These are phyloP conservation scores for Timema cristinae DNA, from an alignment of 2,888 invertebrate species.

Conservation along the genomic window DNA sequence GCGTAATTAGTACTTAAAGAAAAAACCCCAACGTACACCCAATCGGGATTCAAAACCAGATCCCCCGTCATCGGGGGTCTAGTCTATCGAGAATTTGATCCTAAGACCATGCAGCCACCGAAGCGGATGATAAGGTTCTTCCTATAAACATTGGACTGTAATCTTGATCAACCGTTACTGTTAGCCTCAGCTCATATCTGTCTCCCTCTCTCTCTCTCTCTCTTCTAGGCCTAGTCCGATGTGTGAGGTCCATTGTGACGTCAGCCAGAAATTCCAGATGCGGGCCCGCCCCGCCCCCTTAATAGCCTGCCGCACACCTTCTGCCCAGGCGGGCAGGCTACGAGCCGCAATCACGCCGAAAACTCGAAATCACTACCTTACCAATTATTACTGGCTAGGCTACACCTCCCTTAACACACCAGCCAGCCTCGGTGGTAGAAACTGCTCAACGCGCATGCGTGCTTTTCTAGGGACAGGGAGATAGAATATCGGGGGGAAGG, in stretches of 20 bases:
- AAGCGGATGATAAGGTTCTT: too few relatives aligned
- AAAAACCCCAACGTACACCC: too few relatives aligned
- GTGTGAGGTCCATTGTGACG: slow-evolving; percentile 30
- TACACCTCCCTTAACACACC: slow-evolving; percentile 3
- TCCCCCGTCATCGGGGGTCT: too few relatives aligned
- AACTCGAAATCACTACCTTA: slow-evolving; percentile 24
- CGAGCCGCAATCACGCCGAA: slow-evolving; percentile 37
- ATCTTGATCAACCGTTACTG: too few relatives aligned
- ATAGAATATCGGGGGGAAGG: background rate
- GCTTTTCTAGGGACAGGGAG: background rate
- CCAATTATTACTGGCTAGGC: slow-evolving; percentile 29
- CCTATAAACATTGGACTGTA: too few relatives aligned
- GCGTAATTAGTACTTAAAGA: too few relatives aligned
- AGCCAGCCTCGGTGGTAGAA: background rate
- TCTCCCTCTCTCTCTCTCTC: slow-evolving; percentile 9
- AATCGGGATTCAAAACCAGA: too few relatives aligned
- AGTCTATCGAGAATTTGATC: too few relatives aligned
- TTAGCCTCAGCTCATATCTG: background rate
- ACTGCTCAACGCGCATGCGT: slow-evolving; percentile 8
- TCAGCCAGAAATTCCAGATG: slow-evolving; percentile 26
- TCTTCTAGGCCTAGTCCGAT: slow-evolving; percentile 18
- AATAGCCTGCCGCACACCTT: slow-evolving; percentile 47
- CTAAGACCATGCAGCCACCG: too few relatives aligned
- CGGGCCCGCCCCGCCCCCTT: slow-evolving; percentile 43
- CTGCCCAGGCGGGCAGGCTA: slow-evolving; percentile 8